Conservation (phyloP, 1,140 invertebrate species). For the Eupristina koningsbergeri region DNA sequence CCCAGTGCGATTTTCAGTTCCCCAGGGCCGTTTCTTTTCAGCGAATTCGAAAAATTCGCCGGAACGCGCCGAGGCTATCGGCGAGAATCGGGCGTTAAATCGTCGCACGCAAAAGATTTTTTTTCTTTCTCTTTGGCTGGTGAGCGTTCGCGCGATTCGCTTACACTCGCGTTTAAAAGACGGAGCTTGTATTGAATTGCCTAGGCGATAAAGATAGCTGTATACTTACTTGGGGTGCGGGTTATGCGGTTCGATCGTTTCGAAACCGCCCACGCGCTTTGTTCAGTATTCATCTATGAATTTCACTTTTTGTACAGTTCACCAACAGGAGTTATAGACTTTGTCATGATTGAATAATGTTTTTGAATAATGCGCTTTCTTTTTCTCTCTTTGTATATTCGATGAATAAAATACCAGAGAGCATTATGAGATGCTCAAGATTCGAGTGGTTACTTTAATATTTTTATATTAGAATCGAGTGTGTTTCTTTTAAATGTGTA, state of each 20-base stretch:
- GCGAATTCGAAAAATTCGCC: not conserved
- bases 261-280: conserved; percentile 37
- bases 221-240: not conserved
- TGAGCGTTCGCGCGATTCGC: not conserved
- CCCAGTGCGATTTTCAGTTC: not conserved
- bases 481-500: not conserved
- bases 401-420: too few species aligned
- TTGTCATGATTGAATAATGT: conserved; percentile 26
- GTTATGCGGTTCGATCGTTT: not conserved
- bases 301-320: conserved; percentile 41
- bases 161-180: not conserved
- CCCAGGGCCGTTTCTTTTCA: not conserved
- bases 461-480: not conserved
- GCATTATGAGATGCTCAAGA: not conserved
- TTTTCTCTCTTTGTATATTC: not conserved
- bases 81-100: not conserved
- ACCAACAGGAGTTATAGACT: not conserved
- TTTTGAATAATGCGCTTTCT: conserved; percentile 22
- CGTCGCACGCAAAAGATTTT: too few species aligned
- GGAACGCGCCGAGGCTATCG: too few species aligned
- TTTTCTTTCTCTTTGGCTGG: not conserved
- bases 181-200: not conserved
- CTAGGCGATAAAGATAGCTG: not conserved
- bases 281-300: conserved; percentile 34
- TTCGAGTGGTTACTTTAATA: not conserved